A percentile compares a stretch with the other conserved stretches of the same genome.
These are phyloP conservation scores for Rhorus exstirpatorius DNA, from an alignment of 2,888 invertebrate species.

Conservation along the genomic window DNA sequence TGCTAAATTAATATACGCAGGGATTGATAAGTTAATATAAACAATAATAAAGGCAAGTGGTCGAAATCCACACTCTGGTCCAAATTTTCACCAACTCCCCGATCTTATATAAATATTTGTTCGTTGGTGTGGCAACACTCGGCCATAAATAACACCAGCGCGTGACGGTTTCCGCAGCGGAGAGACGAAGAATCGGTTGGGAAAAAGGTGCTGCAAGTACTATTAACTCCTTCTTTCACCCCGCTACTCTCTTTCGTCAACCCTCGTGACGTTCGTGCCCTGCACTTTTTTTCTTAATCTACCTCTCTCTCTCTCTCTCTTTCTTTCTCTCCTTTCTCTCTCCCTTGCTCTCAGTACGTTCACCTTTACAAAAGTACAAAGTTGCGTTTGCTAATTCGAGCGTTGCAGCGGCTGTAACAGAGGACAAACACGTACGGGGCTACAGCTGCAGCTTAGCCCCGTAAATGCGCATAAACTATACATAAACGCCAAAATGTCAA, in stretches of 20 bases:
- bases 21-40: no score
- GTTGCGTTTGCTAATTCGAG: slow-evolving; percentile 48
- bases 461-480: slow-evolving; percentile 10
- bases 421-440: slow-evolving; percentile 25
- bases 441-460: slow-evolving; percentile 22
- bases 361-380: slow-evolving; percentile 44
- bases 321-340: not conserved
- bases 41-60: no score
- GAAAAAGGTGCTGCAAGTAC: slow-evolving; percentile 2
- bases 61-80: not conserved
- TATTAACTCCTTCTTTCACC: slow-evolving; percentile 21
- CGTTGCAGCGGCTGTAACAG: slow-evolving; percentile 17
- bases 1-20: no score
- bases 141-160: slow-evolving; percentile 52
- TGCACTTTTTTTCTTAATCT: slow-evolving; percentile 19
- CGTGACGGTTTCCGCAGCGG: slow-evolving; percentile 21
- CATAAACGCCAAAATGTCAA: slow-evolving; percentile 5
- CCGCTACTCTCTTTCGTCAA: slow-evolving; percentile 21
- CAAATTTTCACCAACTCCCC: not conserved
- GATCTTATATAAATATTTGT: slow-evolving; percentile 21
- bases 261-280: slow-evolving; percentile 48
- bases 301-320: not conserved
- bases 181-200: not conserved
- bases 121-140: slow-evolving; percentile 34
- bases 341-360: slow-evolving; percentile 9